Percentiles rank a stretch among this genome's conserved stretches.
phyloP scores from a whole-genome alignment of 2,888 invertebrate species.

The Noctua pronuba region DNA sequence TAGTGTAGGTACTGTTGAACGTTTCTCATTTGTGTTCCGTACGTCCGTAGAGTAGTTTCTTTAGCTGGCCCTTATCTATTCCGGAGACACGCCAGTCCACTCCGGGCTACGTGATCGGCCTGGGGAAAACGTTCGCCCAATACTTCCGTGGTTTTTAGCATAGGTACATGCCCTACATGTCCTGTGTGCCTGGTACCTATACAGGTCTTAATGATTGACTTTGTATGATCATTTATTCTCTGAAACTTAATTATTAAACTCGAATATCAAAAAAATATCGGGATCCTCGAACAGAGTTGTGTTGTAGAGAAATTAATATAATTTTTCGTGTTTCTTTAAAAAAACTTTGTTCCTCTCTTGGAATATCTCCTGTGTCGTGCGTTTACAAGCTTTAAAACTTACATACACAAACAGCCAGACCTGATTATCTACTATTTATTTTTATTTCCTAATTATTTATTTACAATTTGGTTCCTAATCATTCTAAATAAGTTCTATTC shows the following conservation, averaged over 20 bases:
- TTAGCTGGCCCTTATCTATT: constrained; percentile 72
- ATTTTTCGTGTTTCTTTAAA: background rate
- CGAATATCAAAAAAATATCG: background rate
- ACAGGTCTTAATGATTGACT: background rate
- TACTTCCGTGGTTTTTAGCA: constrained; percentile 64
- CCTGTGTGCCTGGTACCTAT: constrained; percentile 3
- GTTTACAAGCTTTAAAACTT: background rate
- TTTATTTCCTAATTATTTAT: background rate
- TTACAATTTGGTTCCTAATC: background rate
- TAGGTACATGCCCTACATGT: constrained; percentile 28
- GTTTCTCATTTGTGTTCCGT: constrained; percentile 31
- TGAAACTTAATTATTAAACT: background rate
- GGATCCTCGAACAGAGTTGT: background rate
- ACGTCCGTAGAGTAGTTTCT: constrained; percentile 39
- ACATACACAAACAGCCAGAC: background rate
- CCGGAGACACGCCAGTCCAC: constrained; percentile 77
- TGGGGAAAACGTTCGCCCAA: constrained; percentile 70
- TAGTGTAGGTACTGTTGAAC: constrained; percentile 19
- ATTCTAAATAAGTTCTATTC: background rate
- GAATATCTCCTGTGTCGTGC: background rate
- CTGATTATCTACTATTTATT: background rate
- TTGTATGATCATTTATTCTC: background rate
- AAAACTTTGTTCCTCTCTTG: background rate
- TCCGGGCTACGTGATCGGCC: constrained; percentile 79
- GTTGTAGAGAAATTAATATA: background rate